Evolutionary conservation across 2,797 vertebrate genomes (phyloP), one percentile per base, ranked within the genome.

Genomic region (Sebastes steindachneri): DNA sequence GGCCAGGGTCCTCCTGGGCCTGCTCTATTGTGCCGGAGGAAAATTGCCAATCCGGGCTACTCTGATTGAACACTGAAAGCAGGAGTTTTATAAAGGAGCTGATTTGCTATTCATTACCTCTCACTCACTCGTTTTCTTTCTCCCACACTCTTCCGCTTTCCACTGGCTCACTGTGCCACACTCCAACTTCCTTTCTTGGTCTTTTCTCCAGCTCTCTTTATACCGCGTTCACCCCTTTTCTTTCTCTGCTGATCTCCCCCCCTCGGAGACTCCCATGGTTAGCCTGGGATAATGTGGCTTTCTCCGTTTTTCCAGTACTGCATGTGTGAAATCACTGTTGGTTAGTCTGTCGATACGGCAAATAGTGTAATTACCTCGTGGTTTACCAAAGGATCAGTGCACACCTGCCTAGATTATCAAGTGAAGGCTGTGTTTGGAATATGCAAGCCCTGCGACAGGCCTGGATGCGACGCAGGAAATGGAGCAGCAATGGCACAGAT

Each of bases 81-180:
- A 92, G 92, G 84, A 91, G 86, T 92, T 94, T 92, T 95, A 94
- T 94, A 93, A 95, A 95, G 89, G 85, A 90, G 89, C 89, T 95
- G 93, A 95, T 96, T 95, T 95, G 91, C 94, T 94, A 95, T 95
- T 95, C 94, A 95, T 94, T 94, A 93, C 86, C 89, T 89, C 91
- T 87, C 91, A 91, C 89, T 90, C 83, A 76, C 75, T 82, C 83
- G 58, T 69, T 77, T 79, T 79, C 72, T 82, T 83, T 88, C 88
- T 86, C 85, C 77, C 86, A 85, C 85, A 66, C 77, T 80, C 84
- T 82, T 83, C 72, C 78, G 74, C 75, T 90, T 90, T 89, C 83
- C 71, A 71, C 70, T 84, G 77, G 84, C 75, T 83, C 82, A 68
- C 78, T 57, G 66, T 81, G 79, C 80, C 83, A 79, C 87, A 72